These are phyloP conservation scores for Passer domesticus DNA, from an alignment of 2,113 vertebrate species.

Conservation along the genomic window DNA sequence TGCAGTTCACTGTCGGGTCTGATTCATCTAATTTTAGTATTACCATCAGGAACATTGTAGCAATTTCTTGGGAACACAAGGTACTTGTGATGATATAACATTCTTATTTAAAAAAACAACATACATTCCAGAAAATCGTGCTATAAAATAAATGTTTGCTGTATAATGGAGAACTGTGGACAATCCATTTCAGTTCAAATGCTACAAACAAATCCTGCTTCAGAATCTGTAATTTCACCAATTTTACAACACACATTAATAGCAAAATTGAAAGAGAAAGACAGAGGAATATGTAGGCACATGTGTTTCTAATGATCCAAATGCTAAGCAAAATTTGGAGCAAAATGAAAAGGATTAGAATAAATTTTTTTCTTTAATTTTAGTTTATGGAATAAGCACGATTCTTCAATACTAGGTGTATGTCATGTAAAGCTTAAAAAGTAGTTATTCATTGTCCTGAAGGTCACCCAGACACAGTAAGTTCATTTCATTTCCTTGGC, in stretches of 20 bases:
- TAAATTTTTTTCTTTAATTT: neutral
- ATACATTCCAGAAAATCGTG: neutral
- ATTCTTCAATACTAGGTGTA: neutral
- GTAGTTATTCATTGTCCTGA: conserved; percentile 44
- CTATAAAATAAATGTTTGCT: neutral
- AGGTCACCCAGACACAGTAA: conserved; percentile 36
- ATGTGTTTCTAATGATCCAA: neutral
- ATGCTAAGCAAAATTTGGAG: neutral
- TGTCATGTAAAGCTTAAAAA: conserved; percentile 23
- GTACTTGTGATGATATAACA: neutral
- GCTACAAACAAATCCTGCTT: neutral
- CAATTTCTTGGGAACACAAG: neutral
- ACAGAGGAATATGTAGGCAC: neutral
- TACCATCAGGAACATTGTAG: neutral
- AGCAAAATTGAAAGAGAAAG: neutral
- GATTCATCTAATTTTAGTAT: conserved; percentile 35
- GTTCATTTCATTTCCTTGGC: conserved; percentile 59
- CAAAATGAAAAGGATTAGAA: neutral
- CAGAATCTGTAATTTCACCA: neutral
- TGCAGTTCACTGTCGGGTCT: neutral
- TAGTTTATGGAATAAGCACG: neutral
- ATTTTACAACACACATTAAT: neutral
- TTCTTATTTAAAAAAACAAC: neutral
- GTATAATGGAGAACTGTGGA: neutral
- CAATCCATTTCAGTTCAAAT: neutral